Base-by-base conservation (phyloP, 2,888 invertebrate species). In the Heteromyza rotundicornis region DNA sequence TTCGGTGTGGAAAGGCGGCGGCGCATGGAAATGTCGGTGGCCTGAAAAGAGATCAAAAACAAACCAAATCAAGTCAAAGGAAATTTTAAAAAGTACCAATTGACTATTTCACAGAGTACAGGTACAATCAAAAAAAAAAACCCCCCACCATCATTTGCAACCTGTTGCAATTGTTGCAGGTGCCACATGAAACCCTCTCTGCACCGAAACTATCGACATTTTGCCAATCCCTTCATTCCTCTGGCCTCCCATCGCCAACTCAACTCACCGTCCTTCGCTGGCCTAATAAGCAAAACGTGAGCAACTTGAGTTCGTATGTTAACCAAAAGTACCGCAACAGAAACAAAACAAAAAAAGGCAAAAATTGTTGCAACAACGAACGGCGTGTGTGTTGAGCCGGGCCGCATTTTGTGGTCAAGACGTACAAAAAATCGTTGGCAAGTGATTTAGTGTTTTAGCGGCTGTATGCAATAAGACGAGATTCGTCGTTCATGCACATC, bases 1-100 rank as follows among this genome's bases (percentile, higher is more conserved):
- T 88, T 89, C 16, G 92, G 92, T 22, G 92, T 92, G 62, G 92
- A 91, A 69, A 92, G 85, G 58, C 92, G 87, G 74, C 91, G 87
- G 71, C 92, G 86, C 79, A 88, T 89, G 68, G 89, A 88, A 80
- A 91, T 91, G 74, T 91, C 88, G 71, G 76, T 72, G 64, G 72
- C 76, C 79, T 79, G 57, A 12, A 27, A 27, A 27, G 27, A 5
- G 27, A 27, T 27, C 5, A 27, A 27, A 27, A n/a, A 7, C 5
- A 27, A 7, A 27, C 27, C 27, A 27, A 27, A 27, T n/a, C n/a
- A 27, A 27, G 7, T 27, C 27, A 27, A 40, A 40, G 14, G 3
- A n/a, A n/a, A 40, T 32, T 32, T 32, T 14, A 40, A 40, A 40
- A 40, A 27, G 10, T 7, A 27, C 27, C 5, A 27, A 27, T 7